phyloP scores from a whole-genome alignment of 2,888 invertebrate species.

The Melolontha melolontha region DNA sequence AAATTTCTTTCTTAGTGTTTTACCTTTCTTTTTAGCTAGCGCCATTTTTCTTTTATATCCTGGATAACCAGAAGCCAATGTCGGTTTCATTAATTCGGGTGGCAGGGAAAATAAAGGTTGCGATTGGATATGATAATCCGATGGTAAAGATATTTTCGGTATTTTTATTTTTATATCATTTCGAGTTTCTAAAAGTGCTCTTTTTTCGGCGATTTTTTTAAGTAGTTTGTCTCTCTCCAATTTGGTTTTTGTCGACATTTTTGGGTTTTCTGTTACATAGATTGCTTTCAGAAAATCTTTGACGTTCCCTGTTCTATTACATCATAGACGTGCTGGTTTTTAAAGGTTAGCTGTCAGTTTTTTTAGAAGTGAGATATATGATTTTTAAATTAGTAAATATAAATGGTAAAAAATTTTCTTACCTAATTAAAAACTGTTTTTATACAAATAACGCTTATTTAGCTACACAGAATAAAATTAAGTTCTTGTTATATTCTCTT shows the following conservation, averaged over 20 bases:
- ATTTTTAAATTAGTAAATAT: slow-evolving; percentile 8
- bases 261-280: slow-evolving; percentile 35
- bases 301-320: slow-evolving; percentile 16
- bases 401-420: slow-evolving; percentile 35
- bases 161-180: slow-evolving; percentile 69
- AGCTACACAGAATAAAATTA: not conserved
- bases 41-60: slow-evolving; percentile 60
- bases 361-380: not conserved
- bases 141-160: slow-evolving; percentile 69
- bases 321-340: slow-evolving; percentile 31
- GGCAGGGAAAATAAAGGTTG: slow-evolving; percentile 74
- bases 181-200: slow-evolving; percentile 64
- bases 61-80: slow-evolving; percentile 60
- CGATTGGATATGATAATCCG: slow-evolving; percentile 70
- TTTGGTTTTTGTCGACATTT: slow-evolving; percentile 55
- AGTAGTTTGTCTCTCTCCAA: slow-evolving; percentile 64
- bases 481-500: not conserved
- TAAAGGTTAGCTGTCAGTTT: slow-evolving; percentile 38
- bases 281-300: slow-evolving; percentile 7
- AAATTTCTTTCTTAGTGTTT: not conserved
- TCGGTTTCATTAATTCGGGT: slow-evolving; percentile 68
- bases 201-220: slow-evolving; percentile 65
- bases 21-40: slow-evolving; percentile 61
- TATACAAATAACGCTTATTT: not conserved
- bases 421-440: slow-evolving; percentile 12